Evolutionary conservation across 2,113 vertebrate genomes (phyloP), one percentile per base, ranked within the genome.

Genomic region (Callochromis pleurospilus): DNA sequence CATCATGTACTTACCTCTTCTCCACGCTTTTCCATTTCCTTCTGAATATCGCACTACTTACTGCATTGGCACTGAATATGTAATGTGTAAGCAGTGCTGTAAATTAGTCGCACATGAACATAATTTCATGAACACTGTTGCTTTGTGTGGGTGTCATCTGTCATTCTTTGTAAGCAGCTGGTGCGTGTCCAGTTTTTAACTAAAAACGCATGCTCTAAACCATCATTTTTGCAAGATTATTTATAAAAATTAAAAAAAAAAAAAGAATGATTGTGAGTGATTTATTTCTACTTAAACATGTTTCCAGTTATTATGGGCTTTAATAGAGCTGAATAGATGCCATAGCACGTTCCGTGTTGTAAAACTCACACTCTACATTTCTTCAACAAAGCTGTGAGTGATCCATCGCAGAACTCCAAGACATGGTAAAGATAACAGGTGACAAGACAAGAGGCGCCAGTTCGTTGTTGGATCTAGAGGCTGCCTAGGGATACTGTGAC

Each of bases 341-440:
- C 90, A 91, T 4, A 55, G 89, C 91, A 91, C 77, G 49, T 82
- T 91, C 80, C 26, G 36, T 6, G 65, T 83, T 75, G 60, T 85
- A 80, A 88, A 92, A 82, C 75, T 84, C 80, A 84, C 45, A 79
- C 55, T 21, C 80, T 79, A 82, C 79, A 85, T 93, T 89, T 94
- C 92, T 91, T 77, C 73, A 84, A 84, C 79, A 91, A 91, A 91
- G 91, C 91, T 91, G 87, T 68, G 90, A 89, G 82, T 91, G 89
- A 94, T 94, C 86, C 80, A 82, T 88, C 51, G 29, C 79, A 91
- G 84, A 92, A 93, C 83, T 86, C 68, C 19, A 51, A 90, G 91
- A 90, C 91, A 87, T 84, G 90, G 93, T 88, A 79, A 83, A 94
- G 93, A 95, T 94, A 94, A 90, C 94, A 95, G 94, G 92, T 94